Percentiles rank a stretch among this genome's conserved stretches.
phyloP scores from a whole-genome alignment of 2,797 vertebrate species.

The Prunella strophiata region DNA sequence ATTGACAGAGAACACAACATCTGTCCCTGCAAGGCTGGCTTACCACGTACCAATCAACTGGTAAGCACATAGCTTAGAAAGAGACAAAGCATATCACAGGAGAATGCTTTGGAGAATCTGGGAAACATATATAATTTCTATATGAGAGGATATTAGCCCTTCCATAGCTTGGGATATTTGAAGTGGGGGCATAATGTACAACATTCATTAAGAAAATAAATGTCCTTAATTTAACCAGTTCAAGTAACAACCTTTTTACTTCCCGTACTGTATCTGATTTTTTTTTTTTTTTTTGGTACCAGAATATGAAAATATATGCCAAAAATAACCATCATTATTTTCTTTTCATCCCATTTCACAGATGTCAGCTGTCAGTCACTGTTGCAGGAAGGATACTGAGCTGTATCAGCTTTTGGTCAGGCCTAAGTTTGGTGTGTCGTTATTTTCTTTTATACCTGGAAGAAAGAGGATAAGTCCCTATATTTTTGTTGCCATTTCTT shows the following conservation, averaged over 20 bases:
- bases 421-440: neutral
- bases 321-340: neutral
- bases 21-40: neutral
- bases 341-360: neutral
- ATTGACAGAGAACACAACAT: neutral
- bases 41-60: neutral
- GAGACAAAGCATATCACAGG: neutral
- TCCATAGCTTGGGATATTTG: neutral
- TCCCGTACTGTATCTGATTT: rapidly evolving
- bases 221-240: neutral
- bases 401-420: neutral
- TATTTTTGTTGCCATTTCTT: neutral
- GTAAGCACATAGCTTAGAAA: neutral
- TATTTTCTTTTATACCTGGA: neutral
- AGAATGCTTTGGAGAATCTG: neutral
- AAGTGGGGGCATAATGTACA: neutral
- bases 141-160: neutral
- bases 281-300: neutral
- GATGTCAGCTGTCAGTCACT: neutral
- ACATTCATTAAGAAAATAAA: neutral
- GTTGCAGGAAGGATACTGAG: neutral
- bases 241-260: neutral
- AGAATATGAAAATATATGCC: neutral
- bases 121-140: neutral
- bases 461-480: neutral